Conservation (phyloP, 2,797 vertebrate genomes). For the Sciurus carolinensis region DNA sequence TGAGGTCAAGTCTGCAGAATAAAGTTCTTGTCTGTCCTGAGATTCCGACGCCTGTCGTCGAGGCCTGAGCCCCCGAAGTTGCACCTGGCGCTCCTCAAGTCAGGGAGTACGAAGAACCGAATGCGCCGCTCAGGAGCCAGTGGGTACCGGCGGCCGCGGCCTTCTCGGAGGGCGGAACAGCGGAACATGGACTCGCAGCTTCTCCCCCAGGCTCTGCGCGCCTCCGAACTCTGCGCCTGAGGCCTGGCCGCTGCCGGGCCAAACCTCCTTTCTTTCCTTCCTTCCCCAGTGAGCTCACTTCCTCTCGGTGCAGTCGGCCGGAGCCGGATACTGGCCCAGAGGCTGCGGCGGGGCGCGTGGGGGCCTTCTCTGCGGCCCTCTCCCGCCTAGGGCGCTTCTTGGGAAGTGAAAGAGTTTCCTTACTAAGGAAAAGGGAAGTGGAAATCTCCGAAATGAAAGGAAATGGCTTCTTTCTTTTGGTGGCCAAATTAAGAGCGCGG, state of each 20-base stretch:
- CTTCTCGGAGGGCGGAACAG: not conserved
- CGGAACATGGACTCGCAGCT: not conserved
- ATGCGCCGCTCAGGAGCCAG: accelerated
- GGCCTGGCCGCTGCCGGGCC: not conserved
- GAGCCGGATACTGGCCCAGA: accelerated
- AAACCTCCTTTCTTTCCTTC: not conserved
- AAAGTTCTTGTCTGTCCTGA: not conserved
- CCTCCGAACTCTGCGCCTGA: not conserved
- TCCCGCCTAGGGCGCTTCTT: too few species aligned
- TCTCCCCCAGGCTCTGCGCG: not conserved
- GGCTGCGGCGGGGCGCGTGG: not conserved
- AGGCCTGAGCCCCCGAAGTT: not conserved
- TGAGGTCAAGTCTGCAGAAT: not conserved
- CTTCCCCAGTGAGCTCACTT: constrained; percentile 75
- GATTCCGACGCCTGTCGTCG: not conserved
- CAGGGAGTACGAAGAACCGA: not conserved
- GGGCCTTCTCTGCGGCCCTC: not conserved
- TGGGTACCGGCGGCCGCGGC: too few species aligned
- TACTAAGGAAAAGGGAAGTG: not conserved
- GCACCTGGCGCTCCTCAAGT: not conserved
- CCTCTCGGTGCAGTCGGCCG: constrained; percentile 12
- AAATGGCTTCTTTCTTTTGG: not conserved
- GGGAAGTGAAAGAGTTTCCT: too few species aligned
- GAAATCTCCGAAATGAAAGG: not conserved
- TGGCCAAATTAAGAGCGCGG: not conserved